Evolutionary conservation across 53 echinoderm and acorn worm species (phyloP).

Genomic region (Henricia sp.): DNA sequence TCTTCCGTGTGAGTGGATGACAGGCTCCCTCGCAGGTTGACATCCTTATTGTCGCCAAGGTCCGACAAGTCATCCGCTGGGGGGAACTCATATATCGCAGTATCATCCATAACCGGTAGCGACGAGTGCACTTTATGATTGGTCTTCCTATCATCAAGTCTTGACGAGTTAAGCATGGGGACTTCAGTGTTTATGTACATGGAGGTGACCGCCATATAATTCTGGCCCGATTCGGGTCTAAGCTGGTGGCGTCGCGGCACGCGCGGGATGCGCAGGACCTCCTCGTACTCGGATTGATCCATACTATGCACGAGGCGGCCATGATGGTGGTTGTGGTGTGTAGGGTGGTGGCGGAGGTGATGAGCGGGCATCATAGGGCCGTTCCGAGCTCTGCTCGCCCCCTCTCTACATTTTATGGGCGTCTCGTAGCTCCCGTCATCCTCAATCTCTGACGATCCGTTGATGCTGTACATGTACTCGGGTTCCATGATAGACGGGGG

Average conservation of each 20-base stretch:
- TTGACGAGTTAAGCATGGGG: constrained; percentile 24
- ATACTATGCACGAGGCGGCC: constrained; percentile 60
- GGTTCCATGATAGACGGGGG: neutral
- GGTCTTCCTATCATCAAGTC: constrained; percentile 65
- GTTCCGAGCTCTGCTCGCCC: neutral
- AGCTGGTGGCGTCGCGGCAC: constrained; percentile 61
- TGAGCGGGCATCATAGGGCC: constrained; percentile 14
- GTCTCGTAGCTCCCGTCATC: constrained; percentile 94
- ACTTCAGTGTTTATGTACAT: constrained; percentile 71
- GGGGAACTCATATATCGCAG: constrained; percentile 90
- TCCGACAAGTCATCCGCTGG: constrained; percentile 67
- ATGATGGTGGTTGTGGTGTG: constrained; percentile 28
- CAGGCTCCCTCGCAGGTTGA: constrained; percentile 33
- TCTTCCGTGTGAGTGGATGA: constrained; percentile 68
- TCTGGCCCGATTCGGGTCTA: constrained; percentile 61
- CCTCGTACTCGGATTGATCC: constrained; percentile 88
- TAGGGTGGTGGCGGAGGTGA: neutral
- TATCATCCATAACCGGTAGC: constrained; percentile 50
- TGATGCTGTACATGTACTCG: constrained; percentile 48
- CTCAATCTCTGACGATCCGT: constrained; percentile 43
- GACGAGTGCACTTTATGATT: constrained; percentile 48
- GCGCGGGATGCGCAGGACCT: constrained; percentile 73
- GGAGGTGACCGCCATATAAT: constrained; percentile 88
- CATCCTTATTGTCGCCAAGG: constrained; percentile 19
- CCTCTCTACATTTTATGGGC: constrained; percentile 70